Base-by-base conservation (phyloP, 2,113 vertebrate species). In the Melanotaenia duboulayi region DNA sequence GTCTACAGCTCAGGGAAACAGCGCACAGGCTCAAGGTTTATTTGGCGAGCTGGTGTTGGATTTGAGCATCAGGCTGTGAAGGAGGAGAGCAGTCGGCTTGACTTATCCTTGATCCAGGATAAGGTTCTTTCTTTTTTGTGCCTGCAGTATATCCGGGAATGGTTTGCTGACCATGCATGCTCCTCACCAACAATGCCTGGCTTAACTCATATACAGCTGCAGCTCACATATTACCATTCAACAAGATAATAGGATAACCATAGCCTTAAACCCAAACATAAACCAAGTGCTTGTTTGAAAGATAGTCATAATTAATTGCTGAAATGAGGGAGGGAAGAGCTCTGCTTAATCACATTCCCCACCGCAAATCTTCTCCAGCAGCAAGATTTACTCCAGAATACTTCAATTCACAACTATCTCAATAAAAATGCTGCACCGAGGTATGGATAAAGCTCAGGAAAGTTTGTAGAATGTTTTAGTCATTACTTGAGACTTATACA, bases 51-150 rank as follows among this genome's bases (percentile, higher is more conserved):
- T 64, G 61, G 65, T 79, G 84, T 69, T 87, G 84, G 83, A 85
- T 84, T 87, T 86, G 63, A 83, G 89, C 85, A 78, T 82, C 80
- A 35, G 82, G 75, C 82, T 68, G 79, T 71, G 77, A 70, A 88
- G 78, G 73, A 72, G 24, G 67, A 40, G 60, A 66, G 75, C 71
- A 80, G 62, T 37, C 28, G 7, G 68, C 70, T 85, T 56, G 69
- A 79, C 81, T 85, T 85, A 81, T 78, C 80, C 80, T 81, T 83
- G 88, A 87, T 90, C 78, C 40, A 54, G 77, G 82, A 80, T 82
- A 78, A 78, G 40, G 11, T 17, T 71, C 40, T 65, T 55, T 57
- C 32, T 73, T 52, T 50, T 16, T 64, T 64, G 42, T 0, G 0
- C 6, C 24, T 56, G 23, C 24, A 3, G 19, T 72, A 75, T 81